Percentiles rank a stretch among this genome's conserved stretches.
These are phyloP conservation scores for Tupiocoris notatus DNA, from an alignment of 2,888 invertebrate species.

Conservation along the genomic window DNA sequence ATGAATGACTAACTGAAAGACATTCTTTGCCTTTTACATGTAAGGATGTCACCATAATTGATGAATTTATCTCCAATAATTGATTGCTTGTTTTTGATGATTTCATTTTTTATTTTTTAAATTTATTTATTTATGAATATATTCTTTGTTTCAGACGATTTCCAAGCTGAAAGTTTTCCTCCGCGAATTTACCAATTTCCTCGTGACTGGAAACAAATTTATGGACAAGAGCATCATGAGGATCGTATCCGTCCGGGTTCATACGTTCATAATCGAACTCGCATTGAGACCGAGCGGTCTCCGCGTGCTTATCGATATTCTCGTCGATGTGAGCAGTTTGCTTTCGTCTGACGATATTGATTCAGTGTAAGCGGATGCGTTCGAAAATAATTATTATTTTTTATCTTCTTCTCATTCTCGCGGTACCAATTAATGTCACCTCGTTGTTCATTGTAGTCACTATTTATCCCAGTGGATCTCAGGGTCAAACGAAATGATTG, in stretches of 20 bases:
- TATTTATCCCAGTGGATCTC: too few species aligned
- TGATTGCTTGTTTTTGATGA: neutral
- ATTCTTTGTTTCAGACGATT: constrained; percentile 7
- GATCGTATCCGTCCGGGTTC: constrained; percentile 13
- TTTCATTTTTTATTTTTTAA: neutral
- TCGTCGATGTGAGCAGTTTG: constrained; percentile 9
- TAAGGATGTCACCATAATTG: too few species aligned
- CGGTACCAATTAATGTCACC: too few species aligned
- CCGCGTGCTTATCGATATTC: constrained; percentile 4
- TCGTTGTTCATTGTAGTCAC: too few species aligned
- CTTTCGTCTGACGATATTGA: constrained; percentile 12
- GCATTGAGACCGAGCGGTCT: constrained; percentile 18
- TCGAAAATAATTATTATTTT: too few species aligned
- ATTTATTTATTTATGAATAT: neutral
- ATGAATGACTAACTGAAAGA: too few species aligned
- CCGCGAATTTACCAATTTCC: constrained; percentile 14
- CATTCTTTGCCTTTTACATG: too few species aligned
- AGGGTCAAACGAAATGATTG: too few species aligned
- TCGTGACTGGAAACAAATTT: constrained; percentile 11
- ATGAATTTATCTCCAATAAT: neutral
- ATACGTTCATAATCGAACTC: constrained; percentile 17
- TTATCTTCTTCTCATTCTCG: too few species aligned
- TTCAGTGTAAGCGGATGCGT: constrained; percentile 5
- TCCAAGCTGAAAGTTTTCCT: constrained; percentile 10
- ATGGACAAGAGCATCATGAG: constrained; percentile 25